Evolutionary conservation across 2,888 invertebrate species (phyloP).

Genomic region (Colostygia pectinataria): DNA sequence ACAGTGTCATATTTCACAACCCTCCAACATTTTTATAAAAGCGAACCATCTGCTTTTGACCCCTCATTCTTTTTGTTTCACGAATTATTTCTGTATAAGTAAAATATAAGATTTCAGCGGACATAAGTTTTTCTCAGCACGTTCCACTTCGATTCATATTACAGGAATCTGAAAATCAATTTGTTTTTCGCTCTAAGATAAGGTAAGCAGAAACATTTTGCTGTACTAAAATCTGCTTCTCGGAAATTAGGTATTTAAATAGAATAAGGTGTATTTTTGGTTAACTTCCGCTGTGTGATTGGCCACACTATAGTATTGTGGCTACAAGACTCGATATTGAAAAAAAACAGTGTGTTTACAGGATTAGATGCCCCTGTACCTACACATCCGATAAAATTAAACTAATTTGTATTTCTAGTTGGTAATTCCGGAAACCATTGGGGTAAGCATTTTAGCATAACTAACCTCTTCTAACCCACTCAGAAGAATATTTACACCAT

Average conservation of each 20-base stretch:
- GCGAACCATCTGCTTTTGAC: conserved; percentile 83
- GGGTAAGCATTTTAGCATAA: too few relatives aligned
- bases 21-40: conserved; percentile 83
- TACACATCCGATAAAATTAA: too few relatives aligned
- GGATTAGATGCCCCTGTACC: too few relatives aligned
- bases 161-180: conserved; percentile 9
- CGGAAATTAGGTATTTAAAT: too few relatives aligned
- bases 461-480: conserved; percentile 38
- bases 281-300: too few relatives aligned
- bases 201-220: background rate
- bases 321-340: too few relatives aligned
- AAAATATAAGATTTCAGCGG: conserved; percentile 64
- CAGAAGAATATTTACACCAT: conserved; percentile 41
- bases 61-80: conserved; percentile 82
- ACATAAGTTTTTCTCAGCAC: conserved; percentile 55
- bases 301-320: too few relatives aligned
- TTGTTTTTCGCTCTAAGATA: background rate
- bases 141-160: conserved; percentile 46
- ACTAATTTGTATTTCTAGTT: too few relatives aligned
- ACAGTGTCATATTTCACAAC: conserved; percentile 83
- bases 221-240: too few relatives aligned
- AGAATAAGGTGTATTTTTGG: too few relatives aligned
- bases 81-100: conserved; percentile 78
- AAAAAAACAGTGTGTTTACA: too few relatives aligned
- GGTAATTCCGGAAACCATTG: too few relatives aligned